Conservation (phyloP, 2,888 invertebrate genomes). For the Periphyllus acericola region DNA sequence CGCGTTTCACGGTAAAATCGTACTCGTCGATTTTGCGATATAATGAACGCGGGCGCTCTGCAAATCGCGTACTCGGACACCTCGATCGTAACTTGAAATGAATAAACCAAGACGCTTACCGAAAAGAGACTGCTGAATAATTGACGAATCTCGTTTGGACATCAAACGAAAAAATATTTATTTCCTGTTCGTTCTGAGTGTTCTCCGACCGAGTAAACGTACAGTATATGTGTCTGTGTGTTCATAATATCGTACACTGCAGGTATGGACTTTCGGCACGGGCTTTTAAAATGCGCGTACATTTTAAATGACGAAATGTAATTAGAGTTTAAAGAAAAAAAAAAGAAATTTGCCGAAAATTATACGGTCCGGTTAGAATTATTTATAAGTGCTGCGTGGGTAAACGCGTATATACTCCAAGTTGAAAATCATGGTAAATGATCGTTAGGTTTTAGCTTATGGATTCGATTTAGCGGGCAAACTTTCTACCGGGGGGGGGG, state of each 20-base stretch:
- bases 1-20: not conserved
- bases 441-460: not conserved
- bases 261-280: not conserved
- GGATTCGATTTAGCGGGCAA: slow-evolving; percentile 2
- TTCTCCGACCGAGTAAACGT: not conserved
- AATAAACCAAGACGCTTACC: not conserved
- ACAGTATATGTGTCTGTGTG: too few species aligned
- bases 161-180: not conserved
- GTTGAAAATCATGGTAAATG: not conserved
- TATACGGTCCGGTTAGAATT: not conserved
- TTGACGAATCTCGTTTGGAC: not conserved
- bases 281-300: not conserved
- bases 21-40: not conserved
- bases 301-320: not conserved
- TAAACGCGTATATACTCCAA: too few species aligned
- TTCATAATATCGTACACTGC: not conserved
- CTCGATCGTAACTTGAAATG: not conserved
- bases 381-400: too few species aligned
- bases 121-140: not conserved
- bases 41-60: not conserved
- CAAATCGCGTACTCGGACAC: not conserved
- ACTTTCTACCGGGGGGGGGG: not conserved
- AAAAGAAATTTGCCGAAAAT: not conserved
- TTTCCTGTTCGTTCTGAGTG: not conserved
- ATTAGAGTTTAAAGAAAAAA: not conserved